These are phyloP conservation scores for Seira ritae DNA, from an alignment of 2,888 invertebrate genomes.

Conservation along the genomic window DNA sequence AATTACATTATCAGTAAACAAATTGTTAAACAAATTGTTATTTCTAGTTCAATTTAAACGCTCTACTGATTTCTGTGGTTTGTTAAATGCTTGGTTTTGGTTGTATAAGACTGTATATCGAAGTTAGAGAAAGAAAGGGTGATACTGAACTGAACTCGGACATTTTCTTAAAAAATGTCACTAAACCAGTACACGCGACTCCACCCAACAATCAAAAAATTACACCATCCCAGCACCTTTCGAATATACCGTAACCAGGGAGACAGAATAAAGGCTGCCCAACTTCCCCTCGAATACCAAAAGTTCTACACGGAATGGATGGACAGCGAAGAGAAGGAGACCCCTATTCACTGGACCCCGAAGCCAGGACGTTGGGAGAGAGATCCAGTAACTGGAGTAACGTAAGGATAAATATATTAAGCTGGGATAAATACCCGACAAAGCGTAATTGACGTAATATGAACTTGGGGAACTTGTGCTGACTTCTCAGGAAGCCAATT, in stretches of 20 bases:
- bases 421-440: no score
- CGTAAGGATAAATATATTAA: slow-evolving; percentile 78
- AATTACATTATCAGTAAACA: no score
- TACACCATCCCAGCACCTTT: slow-evolving; percentile 39
- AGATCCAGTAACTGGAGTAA: slow-evolving; percentile 84
- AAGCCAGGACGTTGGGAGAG: slow-evolving; percentile 85
- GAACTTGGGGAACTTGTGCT: no score
- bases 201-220: slow-evolving; percentile 44
- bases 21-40: no score
- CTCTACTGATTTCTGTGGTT: no score
- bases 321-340: slow-evolving; percentile 77
- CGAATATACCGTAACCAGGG: slow-evolving; percentile 20
- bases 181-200: not conserved
- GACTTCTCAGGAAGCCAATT: slow-evolving; percentile 79
- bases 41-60: no score
- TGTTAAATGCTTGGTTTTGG: no score
- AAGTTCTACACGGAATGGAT: slow-evolving; percentile 94
- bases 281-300: slow-evolving; percentile 86
- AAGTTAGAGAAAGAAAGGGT: no score
- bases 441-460: no score
- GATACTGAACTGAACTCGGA: no score
- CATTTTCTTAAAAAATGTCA: no score
- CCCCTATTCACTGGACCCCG: slow-evolving; percentile 83
- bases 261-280: slow-evolving; percentile 54
- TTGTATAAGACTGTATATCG: no score